Evolutionary conservation across 2,113 vertebrate species (phyloP).

Genomic region (Peromyscus polionotus): DNA sequence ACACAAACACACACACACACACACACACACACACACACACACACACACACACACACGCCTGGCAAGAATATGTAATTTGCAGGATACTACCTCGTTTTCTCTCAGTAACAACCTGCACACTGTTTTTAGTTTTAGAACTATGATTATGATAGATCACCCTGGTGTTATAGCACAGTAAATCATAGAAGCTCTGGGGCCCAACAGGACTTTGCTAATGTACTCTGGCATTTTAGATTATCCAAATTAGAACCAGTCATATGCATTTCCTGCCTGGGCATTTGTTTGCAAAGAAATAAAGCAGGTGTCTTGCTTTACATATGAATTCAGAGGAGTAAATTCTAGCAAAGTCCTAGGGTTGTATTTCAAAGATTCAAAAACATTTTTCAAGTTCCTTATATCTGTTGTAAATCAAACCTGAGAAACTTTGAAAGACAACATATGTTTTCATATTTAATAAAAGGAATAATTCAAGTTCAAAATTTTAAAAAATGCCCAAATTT

Average conservation of each 20-base stretch:
- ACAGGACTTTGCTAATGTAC: constrained; percentile 59
- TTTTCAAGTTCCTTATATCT: constrained; percentile 58
- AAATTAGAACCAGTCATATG: constrained; percentile 56
- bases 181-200: constrained; percentile 64
- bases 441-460: constrained; percentile 57
- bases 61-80: constrained; percentile 77
- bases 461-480: constrained; percentile 64
- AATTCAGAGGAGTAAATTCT: constrained; percentile 59
- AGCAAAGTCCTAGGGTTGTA: constrained; percentile 25
- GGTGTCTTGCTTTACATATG: constrained; percentile 55
- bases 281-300: constrained; percentile 77
- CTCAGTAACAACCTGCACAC: constrained; percentile 63
- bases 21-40: constrained; percentile 75
- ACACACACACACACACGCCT: constrained; percentile 71
- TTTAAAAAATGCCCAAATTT: not conserved
- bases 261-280: constrained; percentile 57
- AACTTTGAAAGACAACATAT: constrained; percentile 16
- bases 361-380: constrained; percentile 50
- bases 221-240: constrained; percentile 60
- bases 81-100: constrained; percentile 25
- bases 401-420: constrained; percentile 51
- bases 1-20: constrained; percentile 74
- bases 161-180: constrained; percentile 78
- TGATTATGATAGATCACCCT: constrained; percentile 67
- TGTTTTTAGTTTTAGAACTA: constrained; percentile 80